Evolutionary conservation across 2,888 invertebrate genomes (phyloP).

Genomic region (Drosophila mulleri): DNA sequence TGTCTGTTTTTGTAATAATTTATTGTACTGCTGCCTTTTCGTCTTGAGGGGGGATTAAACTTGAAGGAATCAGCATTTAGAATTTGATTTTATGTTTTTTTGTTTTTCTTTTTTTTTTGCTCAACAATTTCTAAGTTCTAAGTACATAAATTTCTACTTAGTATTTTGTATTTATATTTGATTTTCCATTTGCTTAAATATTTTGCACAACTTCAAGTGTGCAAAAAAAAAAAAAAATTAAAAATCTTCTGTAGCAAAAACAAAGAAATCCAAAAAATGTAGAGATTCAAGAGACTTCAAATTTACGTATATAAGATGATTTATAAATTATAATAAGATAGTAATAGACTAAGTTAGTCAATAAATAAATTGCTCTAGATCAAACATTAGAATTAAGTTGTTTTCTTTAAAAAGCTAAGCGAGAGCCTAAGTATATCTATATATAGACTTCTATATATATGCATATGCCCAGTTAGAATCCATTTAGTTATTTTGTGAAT

Average conservation of each 20-base stretch:
- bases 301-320: slow-evolving; percentile 47
- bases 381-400: slow-evolving; percentile 71
- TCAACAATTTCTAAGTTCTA: slow-evolving; percentile 77
- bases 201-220: slow-evolving; percentile 49
- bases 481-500: slow-evolving; percentile 83
- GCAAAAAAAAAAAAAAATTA: slow-evolving; percentile 55
- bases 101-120: slow-evolving; percentile 56
- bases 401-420: slow-evolving; percentile 76
- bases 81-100: slow-evolving; percentile 69
- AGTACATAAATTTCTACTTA: slow-evolving; percentile 70
- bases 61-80: slow-evolving; percentile 67
- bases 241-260: slow-evolving; percentile 16
- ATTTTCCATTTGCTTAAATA: slow-evolving; percentile 71
- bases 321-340: slow-evolving; percentile 65
- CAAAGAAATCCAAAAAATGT: slow-evolving; percentile 46
- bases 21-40: slow-evolving; percentile 51
- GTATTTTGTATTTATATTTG: slow-evolving; percentile 66
- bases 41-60: slow-evolving; percentile 10
- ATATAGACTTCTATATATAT: slow-evolving; percentile 19
- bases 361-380: slow-evolving; percentile 80
- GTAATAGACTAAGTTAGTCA: slow-evolving; percentile 65
- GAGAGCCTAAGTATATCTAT: slow-evolving; percentile 39
- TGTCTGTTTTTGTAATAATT: slow-evolving; percentile 47
- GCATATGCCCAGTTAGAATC: slow-evolving; percentile 19
- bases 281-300: slow-evolving; percentile 48